Percentiles rank a stretch among this genome's conserved stretches.
Conservation (phyloP, 2,113 vertebrate genomes). For the Sphaerodactylus townsendi region DNA sequence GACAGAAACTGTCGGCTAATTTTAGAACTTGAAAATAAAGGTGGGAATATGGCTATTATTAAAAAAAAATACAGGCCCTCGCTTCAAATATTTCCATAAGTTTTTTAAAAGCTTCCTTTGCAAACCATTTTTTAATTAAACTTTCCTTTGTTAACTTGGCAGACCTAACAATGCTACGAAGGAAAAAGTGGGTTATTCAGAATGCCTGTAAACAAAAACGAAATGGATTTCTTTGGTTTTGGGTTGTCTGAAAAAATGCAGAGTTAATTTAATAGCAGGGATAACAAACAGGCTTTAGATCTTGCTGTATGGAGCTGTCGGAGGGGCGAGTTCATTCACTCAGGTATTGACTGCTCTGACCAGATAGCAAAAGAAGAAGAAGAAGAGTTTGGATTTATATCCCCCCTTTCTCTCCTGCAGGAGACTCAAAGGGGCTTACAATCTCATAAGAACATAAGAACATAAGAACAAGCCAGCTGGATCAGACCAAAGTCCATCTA, state of each 20-base stretch:
- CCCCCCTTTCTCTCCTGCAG: too few species aligned
- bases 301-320: too few species aligned
- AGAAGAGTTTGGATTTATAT: too few species aligned
- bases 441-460: too few species aligned
- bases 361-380: too few species aligned
- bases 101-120: not conserved
- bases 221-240: not conserved
- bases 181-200: not conserved
- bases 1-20: slow-evolving; percentile 7
- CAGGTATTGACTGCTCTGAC: too few species aligned
- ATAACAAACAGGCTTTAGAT: not conserved
- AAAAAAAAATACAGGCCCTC: not conserved
- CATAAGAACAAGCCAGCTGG: too few species aligned
- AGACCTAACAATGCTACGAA: not conserved
- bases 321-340: too few species aligned
- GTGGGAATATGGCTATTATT: slow-evolving; percentile 8
- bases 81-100: not conserved
- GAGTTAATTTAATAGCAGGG: not conserved
- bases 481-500: too few species aligned
- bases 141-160: slow-evolving; percentile 9
- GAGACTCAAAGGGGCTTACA: too few species aligned
- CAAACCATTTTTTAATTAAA: slow-evolving; percentile 20
- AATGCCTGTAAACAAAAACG: not conserved
- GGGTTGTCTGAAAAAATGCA: not conserved
- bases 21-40: not conserved